Evolutionary conservation across 1,140 invertebrate genomes (phyloP), one percentile per base, ranked within the genome.

Genomic region (Formica selysi): DNA sequence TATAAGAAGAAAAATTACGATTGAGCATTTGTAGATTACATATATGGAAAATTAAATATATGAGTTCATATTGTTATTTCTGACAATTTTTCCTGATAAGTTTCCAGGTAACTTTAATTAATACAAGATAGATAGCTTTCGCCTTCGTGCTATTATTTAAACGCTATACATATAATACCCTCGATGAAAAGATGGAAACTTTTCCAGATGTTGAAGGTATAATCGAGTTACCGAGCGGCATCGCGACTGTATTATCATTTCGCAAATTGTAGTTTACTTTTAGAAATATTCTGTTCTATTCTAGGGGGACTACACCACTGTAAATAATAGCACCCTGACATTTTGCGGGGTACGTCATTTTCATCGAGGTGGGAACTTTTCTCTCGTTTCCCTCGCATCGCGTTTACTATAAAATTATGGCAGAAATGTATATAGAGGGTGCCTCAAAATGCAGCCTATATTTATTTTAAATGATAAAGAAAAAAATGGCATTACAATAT

Each of bases 131-230:
- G 26, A 6, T 29, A 32, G 5, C 48, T 83, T 59, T 83, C 26
- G 73, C 10, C n/a, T 61, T 57, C 16, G 36, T 1, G 29, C 10
- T 74, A 59, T 70, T 68, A 81, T 61, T 81, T 54, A 81, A 19
- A 41, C 13, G 38, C 29, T 13, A 80, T 61, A 36, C 2, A 48
- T 48, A 26, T n/a, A 83, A 74, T 83, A 73, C 1, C 13, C 29
- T 44, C 26, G 38, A 29, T 8, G n/a, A 22, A 74, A 83, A 83
- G 11, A 83, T 61, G 54, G 79, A 83, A 74, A 83, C 54, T 83
- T 83, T 62, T 74, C 79, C 79, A 83, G 79, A 83, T 83, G 79
- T 83, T 41, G 26, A 74, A 81, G 78, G 67, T 83, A 83, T 81
- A 81, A 61, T 80, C 68, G 54, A n/a, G 26, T 73, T 61, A 74